phyloP scores from a whole-genome alignment of 1,140 invertebrate genomes.

The Papilio polytes region DNA sequence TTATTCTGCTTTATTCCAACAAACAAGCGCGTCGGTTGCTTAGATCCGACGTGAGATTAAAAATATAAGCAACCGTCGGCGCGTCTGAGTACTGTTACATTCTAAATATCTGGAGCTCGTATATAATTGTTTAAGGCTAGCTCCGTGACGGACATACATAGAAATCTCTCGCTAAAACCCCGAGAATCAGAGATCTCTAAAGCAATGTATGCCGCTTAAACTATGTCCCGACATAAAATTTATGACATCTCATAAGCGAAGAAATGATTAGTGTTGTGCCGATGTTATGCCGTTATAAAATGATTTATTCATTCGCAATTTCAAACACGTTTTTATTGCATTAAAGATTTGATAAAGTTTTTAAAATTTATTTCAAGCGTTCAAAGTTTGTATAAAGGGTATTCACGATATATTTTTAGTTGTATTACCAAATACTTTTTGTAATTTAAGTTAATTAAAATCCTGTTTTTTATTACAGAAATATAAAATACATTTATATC shows the following conservation, averaged over 20 bases:
- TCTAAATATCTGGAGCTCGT: conserved; percentile 25
- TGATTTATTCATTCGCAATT: conserved; percentile 18
- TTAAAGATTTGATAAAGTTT: background rate
- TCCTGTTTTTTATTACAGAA: background rate
- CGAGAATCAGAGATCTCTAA: conserved; percentile 19
- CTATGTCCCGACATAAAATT: conserved; percentile 20
- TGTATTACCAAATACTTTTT: too few relatives aligned
- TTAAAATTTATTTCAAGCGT: background rate
- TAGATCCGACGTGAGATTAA: conserved; percentile 25
- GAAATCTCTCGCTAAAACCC: conserved; percentile 27
- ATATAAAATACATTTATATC: background rate
- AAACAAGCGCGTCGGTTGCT: conserved; percentile 16
- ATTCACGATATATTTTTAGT: background rate
- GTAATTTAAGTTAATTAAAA: background rate
- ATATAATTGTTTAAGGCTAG: conserved; percentile 35
- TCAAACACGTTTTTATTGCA: conserved; percentile 6
- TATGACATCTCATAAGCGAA: conserved; percentile 25
- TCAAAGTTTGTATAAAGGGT: background rate
- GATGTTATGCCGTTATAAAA: conserved; percentile 16
- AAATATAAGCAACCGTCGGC: conserved; percentile 12
- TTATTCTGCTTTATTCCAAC: background rate
- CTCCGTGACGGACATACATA: conserved; percentile 35
- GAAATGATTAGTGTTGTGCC: conserved; percentile 15
- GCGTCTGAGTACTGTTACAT: conserved; percentile 22
- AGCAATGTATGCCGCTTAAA: conserved; percentile 6